Percentiles rank a stretch among this genome's conserved stretches.
Conservation (phyloP, 2,888 invertebrate species). For the Brenthis ino region DNA sequence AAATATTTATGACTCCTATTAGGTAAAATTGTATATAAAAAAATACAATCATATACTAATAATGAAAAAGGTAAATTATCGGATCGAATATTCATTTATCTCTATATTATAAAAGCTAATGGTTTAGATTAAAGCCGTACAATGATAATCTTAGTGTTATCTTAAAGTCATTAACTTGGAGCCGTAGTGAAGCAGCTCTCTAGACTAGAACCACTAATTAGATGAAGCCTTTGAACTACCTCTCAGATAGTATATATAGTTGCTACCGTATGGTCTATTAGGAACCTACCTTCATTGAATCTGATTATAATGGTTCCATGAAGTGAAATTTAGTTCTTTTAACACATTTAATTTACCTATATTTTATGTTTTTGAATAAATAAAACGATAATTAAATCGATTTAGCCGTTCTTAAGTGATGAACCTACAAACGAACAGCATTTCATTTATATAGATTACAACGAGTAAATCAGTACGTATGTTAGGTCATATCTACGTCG, state of each 20-base stretch:
- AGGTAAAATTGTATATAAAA: no score
- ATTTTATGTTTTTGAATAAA: no score
- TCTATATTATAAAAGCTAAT: constrained; percentile 14
- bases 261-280: neutral
- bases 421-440: no score
- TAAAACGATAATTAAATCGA: no score
- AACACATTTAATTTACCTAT: no score
- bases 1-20: neutral
- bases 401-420: no score
- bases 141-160: constrained; percentile 18
- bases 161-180: constrained; percentile 24
- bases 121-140: constrained; percentile 8
- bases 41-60: no score
- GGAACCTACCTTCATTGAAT: neutral
- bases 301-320: neutral
- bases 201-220: constrained; percentile 28
- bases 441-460: no score
- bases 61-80: neutral
- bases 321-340: no score
- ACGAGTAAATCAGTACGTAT: no score
- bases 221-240: constrained; percentile 30
- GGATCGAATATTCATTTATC: neutral
- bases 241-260: neutral
- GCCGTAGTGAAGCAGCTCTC: constrained; percentile 15
- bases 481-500: no score